Base-by-base conservation (phyloP, 2,888 invertebrate species). In the Ephialtes manifestator region DNA sequence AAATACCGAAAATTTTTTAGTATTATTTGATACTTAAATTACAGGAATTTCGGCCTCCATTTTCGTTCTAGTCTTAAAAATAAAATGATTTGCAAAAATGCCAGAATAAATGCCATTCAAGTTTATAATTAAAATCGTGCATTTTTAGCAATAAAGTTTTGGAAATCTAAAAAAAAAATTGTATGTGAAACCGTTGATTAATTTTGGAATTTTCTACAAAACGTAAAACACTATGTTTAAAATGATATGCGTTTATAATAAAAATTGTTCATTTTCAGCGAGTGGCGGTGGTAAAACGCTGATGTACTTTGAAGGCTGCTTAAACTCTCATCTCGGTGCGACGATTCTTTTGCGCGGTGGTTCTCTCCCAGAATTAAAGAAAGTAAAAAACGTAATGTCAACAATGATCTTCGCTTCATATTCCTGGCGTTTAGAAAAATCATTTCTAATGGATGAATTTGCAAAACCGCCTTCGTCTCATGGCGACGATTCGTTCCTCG, bases 231-330 rank as follows among this genome's bases (percentile, higher is more conserved):
- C n/a, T n/a, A n/a, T n/a, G n/a, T n/a, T n/a, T n/a, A n/a, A n/a
- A n/a, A n/a, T n/a, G n/a, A n/a, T n/a, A n/a, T n/a, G n/a, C n/a
- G n/a, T n/a, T 51, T 51, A 39, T 71, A 67, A n/a, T 39, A 1
- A 28, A 72, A 48, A 72, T 81, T 43, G n/a, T 70, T 8, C 15
- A 70, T 87, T 92, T 92, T 51, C 93, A 96, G 96, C 39, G 4
- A 18, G n/a, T 65, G 65, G 18, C 10, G 65, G 65, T 20, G 65
- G 65, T 20, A 99, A 99, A 95, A 98, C 98, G 0, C 94, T 99
- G 43, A 98, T 99, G 98, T 97, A 97, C 89, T 97, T 99, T 89
- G 99, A 99, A 94, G 98, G 98, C 7, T 97, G 99, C 88, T 97
- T 97, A 0, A 96, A 97, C 91, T 95, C 97, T 0, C 96, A 97